Conservation (phyloP, 2,888 invertebrate species). For the Xestia xanthographa region DNA sequence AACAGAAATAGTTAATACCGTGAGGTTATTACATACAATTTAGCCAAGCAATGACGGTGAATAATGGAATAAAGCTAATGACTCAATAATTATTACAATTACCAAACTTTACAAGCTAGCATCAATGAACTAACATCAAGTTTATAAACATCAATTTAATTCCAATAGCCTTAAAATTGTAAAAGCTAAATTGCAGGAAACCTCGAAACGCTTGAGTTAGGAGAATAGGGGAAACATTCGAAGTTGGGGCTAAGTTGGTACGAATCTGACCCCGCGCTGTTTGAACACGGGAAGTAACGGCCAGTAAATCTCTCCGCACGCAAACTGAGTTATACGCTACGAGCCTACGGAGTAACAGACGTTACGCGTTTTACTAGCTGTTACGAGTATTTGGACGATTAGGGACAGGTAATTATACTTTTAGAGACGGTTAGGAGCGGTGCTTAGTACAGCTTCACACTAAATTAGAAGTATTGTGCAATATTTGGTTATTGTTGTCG, state of each 20-base stretch:
- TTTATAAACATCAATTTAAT: background rate
- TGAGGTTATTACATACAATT: too few relatives aligned
- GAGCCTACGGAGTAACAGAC: background rate
- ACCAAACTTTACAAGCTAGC: background rate
- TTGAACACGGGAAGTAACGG: conserved; percentile 49
- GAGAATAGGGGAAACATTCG: conserved; percentile 34
- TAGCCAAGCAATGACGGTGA: background rate
- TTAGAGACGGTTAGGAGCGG: conserved; percentile 24
- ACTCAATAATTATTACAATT: background rate
- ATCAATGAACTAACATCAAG: background rate
- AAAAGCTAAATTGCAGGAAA: conserved; percentile 29
- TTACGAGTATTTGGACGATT: conserved; percentile 21
- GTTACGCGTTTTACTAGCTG: conserved; percentile 19
- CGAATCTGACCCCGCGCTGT: conserved; percentile 34
- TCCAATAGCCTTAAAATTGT: conserved; percentile 24
- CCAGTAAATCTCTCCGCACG: conserved; percentile 54
- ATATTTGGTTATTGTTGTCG: background rate
- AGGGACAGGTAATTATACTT: conserved; percentile 27
- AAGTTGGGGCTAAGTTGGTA: conserved; percentile 40
- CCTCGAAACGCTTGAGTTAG: conserved; percentile 34
- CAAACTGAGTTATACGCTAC: conserved; percentile 43
- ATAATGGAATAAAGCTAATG: background rate
- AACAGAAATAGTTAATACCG: background rate
- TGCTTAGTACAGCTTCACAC: background rate
- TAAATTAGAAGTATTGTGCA: conserved; percentile 2